Base-by-base conservation (phyloP, 2,797 vertebrate genomes). In the Acipenser ruthenus region DNA sequence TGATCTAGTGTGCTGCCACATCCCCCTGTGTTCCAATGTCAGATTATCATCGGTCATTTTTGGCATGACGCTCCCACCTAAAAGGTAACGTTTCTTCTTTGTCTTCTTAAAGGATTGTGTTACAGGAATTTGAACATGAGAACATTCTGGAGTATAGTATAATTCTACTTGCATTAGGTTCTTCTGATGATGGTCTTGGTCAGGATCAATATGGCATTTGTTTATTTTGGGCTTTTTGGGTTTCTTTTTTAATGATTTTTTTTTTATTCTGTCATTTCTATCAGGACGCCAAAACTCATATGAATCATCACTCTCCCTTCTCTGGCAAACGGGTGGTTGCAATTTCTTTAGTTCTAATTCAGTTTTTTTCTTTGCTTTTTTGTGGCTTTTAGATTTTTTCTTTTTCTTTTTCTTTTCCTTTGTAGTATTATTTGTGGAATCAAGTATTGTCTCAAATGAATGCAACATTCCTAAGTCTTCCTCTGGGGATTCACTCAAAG, bases 361-460 rank as follows among this genome's bases (percentile, higher is more conserved):
- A 0, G 15, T 8, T 3, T 1, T n/a, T 13, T 51, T 66, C 63
- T 73, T 70, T 9, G 1, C 5, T 69, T 72, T 72, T 2, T 1
- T 8, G 1, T 15, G 0, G 51, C 61, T 81, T 65, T 73, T 78
- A 7, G 6, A 1, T 69, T 73, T 70, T n/a, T 77, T 86, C 63
- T 78, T 80, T n/a, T 77, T 86, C 63, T 78, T 80, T 8, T 10
- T 62, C 10, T 62, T 62, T 49, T 59, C 73, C 73, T 82, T 79
- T 59, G 48, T 70, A 49, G 69, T 67, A 55, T 37, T 65, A 50
- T 70, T 48, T 1, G 15, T 49, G 37, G 10, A 50, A 69, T 65
- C 23, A 62, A 62, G 60, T 6, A 62, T 23, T 47, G 37, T 37
- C 37, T 37, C 37, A 37, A 37, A 37, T 58, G 55, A 58, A n/a